These are phyloP conservation scores for Drosophila dunni DNA, from an alignment of 1,140 invertebrate genomes.

Conservation along the genomic window DNA sequence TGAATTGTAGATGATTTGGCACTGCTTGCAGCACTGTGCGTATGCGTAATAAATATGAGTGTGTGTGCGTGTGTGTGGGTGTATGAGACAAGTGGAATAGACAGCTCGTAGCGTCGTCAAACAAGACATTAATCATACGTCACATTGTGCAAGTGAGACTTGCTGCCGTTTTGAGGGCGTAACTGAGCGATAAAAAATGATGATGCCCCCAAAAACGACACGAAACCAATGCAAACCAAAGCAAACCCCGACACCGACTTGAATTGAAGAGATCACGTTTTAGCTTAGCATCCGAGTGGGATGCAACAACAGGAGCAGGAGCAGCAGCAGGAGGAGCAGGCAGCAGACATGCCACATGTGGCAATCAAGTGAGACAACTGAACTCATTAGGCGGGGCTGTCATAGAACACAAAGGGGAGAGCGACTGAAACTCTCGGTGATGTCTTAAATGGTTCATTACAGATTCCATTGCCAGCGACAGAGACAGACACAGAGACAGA, in stretches of 20 bases:
- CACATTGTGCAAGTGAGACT: constrained; percentile 63
- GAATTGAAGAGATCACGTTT: constrained; percentile 3
- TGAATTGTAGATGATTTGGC: background rate
- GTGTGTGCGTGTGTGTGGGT: constrained; percentile 6
- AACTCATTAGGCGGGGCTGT: constrained; percentile 43
- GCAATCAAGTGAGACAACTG: constrained; percentile 51
- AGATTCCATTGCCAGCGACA: constrained; percentile 26
- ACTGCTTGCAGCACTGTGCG: constrained; percentile 16
- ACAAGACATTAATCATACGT: constrained; percentile 77
- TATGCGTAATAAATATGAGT: constrained; percentile 33
- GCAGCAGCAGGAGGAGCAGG: constrained; percentile 1
- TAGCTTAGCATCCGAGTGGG: background rate
- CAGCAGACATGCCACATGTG: constrained; percentile 29
- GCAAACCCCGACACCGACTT: background rate
- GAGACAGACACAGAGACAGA: constrained; percentile 9
- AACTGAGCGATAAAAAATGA: constrained; percentile 73
- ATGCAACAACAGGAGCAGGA: background rate
- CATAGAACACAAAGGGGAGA: background rate
- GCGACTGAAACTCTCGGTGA: constrained; percentile 35
- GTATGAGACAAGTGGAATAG: background rate
- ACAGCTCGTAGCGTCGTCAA: constrained; percentile 16
- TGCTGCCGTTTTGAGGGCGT: constrained; percentile 39
- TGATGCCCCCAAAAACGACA: constrained; percentile 22
- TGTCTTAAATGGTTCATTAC: constrained; percentile 54
- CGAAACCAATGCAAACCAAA: no score